Evolutionary conservation across 2,888 invertebrate genomes (phyloP), one percentile per base, ranked within the genome.

Genomic region (Auanema freiburgensis): DNA sequence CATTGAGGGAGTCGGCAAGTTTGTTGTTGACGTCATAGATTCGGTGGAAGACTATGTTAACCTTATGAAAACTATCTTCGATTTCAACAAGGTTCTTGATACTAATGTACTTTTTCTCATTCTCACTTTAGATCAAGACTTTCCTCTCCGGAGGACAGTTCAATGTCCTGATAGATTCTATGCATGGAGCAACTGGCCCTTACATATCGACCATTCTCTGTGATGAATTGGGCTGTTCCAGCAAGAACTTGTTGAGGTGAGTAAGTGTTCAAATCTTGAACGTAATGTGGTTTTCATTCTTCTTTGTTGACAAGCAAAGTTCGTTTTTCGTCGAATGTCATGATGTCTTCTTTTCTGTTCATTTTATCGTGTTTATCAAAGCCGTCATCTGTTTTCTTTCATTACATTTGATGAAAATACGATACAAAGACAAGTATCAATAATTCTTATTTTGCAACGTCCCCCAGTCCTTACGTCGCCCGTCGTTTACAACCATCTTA

Each of bases 121-220:
- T n/a, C 24, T 5, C 14, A 10, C 62, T 58, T n/a, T 24, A 65
- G 63, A 72, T 72, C 60, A 72, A 70, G 49, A 61, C 66, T 1
- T 56, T 72, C 18, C 49, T 72, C 33, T 43, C 61, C 41, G 72
- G 70, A 6, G 49, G 55, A 11, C 12, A 90, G 0, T 90, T 95
- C 83, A 90, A 91, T 80, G 89, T 98, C 71, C 89, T 95, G 33
- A 90, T 97, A 58, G 92, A 98, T 85, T 89, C 91, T 16, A 91
- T 98, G 92, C 91, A 92, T 85, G 98, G 97, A 87, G 98, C 97
- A 0, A 97, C 97, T 65, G 98, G 98, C 1, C 92, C 95, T 0
- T 99, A 98, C 86, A 92, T 93, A 0, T 89, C 89, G 74, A 88
- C 90, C 60, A 92, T 98, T 74, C 92, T 97, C 83, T 86, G 91